phyloP scores from a whole-genome alignment of 2,113 vertebrate genomes.

The Chamaea fasciata region DNA sequence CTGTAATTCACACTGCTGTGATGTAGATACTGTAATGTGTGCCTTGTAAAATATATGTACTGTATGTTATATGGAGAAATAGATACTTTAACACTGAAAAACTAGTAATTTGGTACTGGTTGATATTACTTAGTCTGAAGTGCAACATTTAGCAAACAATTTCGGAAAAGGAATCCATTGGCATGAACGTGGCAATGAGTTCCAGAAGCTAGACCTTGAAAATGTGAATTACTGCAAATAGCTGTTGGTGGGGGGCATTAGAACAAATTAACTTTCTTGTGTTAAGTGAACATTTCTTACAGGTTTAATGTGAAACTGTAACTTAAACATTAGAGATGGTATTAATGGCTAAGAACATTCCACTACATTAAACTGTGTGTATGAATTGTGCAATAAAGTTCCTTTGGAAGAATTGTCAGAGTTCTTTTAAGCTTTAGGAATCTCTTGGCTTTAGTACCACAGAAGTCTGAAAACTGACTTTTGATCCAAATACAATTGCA shows the following conservation, averaged over 20 bases:
- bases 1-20: conserved; percentile 62
- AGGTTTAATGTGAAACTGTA: conserved; percentile 44
- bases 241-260: not conserved
- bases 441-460: not conserved
- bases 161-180: not conserved
- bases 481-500: not conserved
- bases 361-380: conserved; percentile 46
- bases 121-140: not conserved
- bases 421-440: not conserved
- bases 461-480: not conserved
- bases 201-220: not conserved
- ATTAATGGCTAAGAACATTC: conserved; percentile 38
- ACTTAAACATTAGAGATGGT: not conserved
- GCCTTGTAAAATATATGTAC: conserved; percentile 69
- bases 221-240: conserved; percentile 5
- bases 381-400: conserved; percentile 72
- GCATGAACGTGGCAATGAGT: not conserved
- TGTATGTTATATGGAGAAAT: conserved; percentile 11
- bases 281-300: conserved; percentile 29
- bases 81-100: not conserved
- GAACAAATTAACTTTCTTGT: not conserved
- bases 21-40: conserved; percentile 67
- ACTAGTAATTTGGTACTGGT: not conserved
- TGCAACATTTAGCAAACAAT: not conserved
- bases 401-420: conserved; percentile 45